A percentile compares a stretch with the other conserved stretches of the same genome.
Conservation (phyloP, 2,797 vertebrate genomes). For the Rhinoraja longicauda region DNA sequence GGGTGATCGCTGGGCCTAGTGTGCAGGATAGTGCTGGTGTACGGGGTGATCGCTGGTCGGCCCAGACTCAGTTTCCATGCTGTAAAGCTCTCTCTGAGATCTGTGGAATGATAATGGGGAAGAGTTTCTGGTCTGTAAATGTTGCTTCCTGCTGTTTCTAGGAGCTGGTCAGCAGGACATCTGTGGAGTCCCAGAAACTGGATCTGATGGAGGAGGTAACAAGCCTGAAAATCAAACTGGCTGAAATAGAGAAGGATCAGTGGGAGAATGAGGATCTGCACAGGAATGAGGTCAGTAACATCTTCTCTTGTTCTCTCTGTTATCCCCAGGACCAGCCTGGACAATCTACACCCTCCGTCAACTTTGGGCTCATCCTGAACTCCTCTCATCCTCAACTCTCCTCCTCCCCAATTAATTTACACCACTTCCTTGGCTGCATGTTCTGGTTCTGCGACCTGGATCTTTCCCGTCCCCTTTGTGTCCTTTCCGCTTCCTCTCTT, state of each 20-base stretch:
- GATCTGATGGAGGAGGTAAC: conserved; percentile 91
- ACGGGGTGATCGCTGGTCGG: too few relatives aligned
- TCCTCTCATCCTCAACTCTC: neutral
- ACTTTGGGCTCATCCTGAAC: neutral
- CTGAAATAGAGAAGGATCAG: conserved; percentile 86
- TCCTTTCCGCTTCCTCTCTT: neutral
- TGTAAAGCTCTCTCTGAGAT: too few relatives aligned
- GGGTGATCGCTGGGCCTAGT: too few relatives aligned
- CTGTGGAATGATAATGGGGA: too few relatives aligned
- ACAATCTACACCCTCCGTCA: neutral
- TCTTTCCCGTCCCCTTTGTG: neutral
- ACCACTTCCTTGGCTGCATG: neutral
- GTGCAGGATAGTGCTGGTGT: too few relatives aligned
- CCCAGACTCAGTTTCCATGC: too few relatives aligned
- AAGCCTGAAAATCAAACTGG: conserved; percentile 84
- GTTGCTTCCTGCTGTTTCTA: conserved; percentile 45
- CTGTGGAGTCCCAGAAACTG: conserved; percentile 85
- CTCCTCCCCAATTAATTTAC: neutral
- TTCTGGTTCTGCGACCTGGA: neutral
- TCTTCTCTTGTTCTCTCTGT: neutral
- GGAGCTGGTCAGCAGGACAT: conserved; percentile 84
- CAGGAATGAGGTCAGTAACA: conserved; percentile 47
- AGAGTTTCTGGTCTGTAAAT: neutral
- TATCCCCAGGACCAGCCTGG: neutral
- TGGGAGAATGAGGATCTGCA: conserved; percentile 77